phyloP scores from a whole-genome alignment of 1,140 invertebrate species.

The Pseudomyrmex gracilis region DNA sequence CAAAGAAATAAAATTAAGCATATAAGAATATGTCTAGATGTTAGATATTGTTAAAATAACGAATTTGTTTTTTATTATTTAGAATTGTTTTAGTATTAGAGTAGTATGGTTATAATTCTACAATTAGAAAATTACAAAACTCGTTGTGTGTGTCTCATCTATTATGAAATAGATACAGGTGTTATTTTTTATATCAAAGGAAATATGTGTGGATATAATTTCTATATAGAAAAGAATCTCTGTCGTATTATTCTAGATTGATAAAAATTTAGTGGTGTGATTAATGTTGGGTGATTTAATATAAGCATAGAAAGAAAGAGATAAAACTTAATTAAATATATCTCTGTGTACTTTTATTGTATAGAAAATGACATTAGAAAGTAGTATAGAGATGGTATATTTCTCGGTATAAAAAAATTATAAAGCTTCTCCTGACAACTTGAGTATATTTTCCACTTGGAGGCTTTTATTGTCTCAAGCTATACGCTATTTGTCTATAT shows the following conservation, averaged over 20 bases:
- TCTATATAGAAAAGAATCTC: not conserved
- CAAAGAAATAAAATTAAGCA: not conserved
- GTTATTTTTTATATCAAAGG: not conserved
- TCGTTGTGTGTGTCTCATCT: not conserved
- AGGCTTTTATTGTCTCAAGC: not conserved
- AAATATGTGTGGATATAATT: not conserved
- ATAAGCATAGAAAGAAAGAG: not conserved
- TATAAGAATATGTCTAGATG: not conserved
- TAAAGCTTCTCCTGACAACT: not conserved
- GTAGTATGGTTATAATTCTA: not conserved
- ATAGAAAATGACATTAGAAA: slow-evolving; percentile 16
- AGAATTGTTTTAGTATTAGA: not conserved
- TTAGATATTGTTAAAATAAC: too few relatives aligned
- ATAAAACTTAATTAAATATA: not conserved
- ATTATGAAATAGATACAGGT: not conserved
- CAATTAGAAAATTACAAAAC: not conserved
- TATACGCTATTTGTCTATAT: slow-evolving; percentile 24
- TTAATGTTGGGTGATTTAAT: slow-evolving; percentile 6
- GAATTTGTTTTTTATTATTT: slow-evolving; percentile 2
- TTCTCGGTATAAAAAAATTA: not conserved
- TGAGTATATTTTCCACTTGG: slow-evolving; percentile 1
- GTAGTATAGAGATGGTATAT: not conserved
- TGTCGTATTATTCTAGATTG: not conserved
- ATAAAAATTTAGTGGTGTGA: slow-evolving; percentile 11
- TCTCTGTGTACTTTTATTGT: not conserved